phyloP scores from a whole-genome alignment of 2,888 invertebrate species.

The Mythimna pallens region DNA sequence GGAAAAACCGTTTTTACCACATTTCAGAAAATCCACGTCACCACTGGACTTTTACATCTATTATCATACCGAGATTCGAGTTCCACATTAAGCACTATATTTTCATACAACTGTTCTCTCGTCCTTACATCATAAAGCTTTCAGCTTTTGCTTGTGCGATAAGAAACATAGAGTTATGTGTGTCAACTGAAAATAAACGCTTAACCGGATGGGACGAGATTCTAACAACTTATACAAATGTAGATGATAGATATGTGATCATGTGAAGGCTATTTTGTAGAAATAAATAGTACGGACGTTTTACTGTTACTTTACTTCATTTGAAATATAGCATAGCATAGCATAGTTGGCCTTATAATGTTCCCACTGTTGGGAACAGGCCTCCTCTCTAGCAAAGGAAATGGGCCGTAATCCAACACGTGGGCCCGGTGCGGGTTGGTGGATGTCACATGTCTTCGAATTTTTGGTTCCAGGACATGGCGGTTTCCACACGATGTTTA shows the following conservation, averaged over 20 bases:
- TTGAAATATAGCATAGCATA: too few species aligned
- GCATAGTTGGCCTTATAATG: too few species aligned
- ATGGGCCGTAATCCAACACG: too few species aligned
- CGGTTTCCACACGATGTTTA: too few species aligned
- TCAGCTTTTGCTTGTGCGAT: constrained; percentile 41
- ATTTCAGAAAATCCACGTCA: not conserved
- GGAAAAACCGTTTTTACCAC: too few species aligned
- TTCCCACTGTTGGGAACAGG: too few species aligned
- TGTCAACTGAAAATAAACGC: constrained; percentile 41
- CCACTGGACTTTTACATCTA: not conserved
- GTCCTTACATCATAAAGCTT: constrained; percentile 41
- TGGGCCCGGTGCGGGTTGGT: too few species aligned
- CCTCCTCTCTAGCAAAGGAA: too few species aligned
- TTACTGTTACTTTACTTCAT: not conserved
- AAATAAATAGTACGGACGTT: constrained; percentile 1
- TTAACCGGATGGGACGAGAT: constrained; percentile 47
- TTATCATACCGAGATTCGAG: constrained; percentile 13
- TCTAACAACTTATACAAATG: not conserved
- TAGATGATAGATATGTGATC: not conserved
- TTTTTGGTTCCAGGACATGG: too few species aligned
- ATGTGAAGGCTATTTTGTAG: not conserved
- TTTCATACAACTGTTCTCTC: constrained; percentile 25
- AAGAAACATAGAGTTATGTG: constrained; percentile 46
- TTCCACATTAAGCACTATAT: constrained; percentile 9
- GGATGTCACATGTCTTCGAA: too few species aligned